Base-by-base conservation (phyloP, 1,140 invertebrate species). In the Metopolophium dirhodum region DNA sequence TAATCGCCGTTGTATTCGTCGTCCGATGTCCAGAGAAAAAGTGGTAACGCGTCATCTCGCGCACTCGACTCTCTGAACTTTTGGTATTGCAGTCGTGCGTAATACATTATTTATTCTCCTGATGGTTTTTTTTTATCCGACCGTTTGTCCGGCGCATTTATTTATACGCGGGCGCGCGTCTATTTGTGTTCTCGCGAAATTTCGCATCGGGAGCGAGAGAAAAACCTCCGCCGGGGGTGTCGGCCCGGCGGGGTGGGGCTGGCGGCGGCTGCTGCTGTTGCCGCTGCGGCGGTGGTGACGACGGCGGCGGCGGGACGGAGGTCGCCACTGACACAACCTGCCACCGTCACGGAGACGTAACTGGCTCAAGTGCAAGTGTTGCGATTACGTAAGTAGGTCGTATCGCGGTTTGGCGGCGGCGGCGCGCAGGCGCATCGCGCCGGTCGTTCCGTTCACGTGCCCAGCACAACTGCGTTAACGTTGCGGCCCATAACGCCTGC, bases 371-470 rank as follows among this genome's bases (percentile, higher is more conserved):
- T 93, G 91, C 91, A 93, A 93, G 91, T 86, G 91, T 93, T 93
- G 91, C 91, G 91, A 93, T 93, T 93, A 93, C 91, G 91, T 93
- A 93, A 93, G 91, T 93, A 93, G 91, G 91, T 93, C 91, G 91
- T 51, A 86, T 93, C 91, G 91, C 91, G 91, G 91, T 83, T 93
- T 93, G 91, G 91, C 91, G 91, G 91, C 82, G 91, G 91, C 91
- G 91, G 91, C 82, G 91, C 82, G 91, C 77, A 83, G 68, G 82
- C 91, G 77, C 68, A 93, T 86, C 82, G 82, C 23, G 49, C 9
- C 35, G 35, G 49, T n/a, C 91, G 91, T 93, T 93, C 91, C 91
- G 91, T 93, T 93, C 91, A 57, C 91, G 91, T 86, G 91, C 91
- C 91, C 91, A 93, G 91, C 91, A 93, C 91, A 93, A 93, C 91